Percentiles rank a stretch among this genome's conserved stretches.
phyloP scores from a whole-genome alignment of 2,888 invertebrate genomes.

The Ophioninae sp. region DNA sequence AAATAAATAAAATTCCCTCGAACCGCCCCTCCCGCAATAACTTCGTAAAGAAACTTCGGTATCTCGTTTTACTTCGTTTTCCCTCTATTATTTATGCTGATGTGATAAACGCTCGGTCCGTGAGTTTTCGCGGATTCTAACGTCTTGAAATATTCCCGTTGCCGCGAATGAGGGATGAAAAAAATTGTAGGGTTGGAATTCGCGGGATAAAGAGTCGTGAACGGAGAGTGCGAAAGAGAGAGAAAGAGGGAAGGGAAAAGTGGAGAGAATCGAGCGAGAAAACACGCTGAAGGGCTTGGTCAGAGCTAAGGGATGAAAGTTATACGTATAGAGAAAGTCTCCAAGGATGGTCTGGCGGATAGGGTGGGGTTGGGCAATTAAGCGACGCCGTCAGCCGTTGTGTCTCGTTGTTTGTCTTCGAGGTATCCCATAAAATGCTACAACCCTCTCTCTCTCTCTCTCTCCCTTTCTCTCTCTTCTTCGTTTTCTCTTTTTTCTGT shows the following conservation, averaged over 20 bases:
- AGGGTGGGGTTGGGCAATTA: slow-evolving; percentile 73
- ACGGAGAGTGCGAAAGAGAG: slow-evolving; percentile 52
- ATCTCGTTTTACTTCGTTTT: slow-evolving; percentile 60
- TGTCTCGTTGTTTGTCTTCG: slow-evolving; percentile 78
- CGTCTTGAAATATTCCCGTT: slow-evolving; percentile 73
- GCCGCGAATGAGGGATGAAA: slow-evolving; percentile 52
- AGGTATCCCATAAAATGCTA: slow-evolving; percentile 75
- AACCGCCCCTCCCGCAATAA: slow-evolving; percentile 44
- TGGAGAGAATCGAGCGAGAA: slow-evolving; percentile 16
- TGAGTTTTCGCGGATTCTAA: slow-evolving; percentile 65
- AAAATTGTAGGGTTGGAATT: slow-evolving; percentile 60
- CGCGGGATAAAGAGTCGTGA: slow-evolving; percentile 60
- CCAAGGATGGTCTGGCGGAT: slow-evolving; percentile 58
- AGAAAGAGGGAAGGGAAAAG: slow-evolving; percentile 54
- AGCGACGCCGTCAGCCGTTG: slow-evolving; percentile 77
- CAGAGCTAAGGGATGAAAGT: slow-evolving; percentile 56
- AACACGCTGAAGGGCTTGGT: slow-evolving; percentile 40
- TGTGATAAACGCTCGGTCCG: slow-evolving; percentile 70
- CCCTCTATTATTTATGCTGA: slow-evolving; percentile 71
- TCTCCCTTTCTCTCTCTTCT: slow-evolving; percentile 67
- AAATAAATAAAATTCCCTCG: slow-evolving; percentile 26
- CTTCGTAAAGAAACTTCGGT: slow-evolving; percentile 62
- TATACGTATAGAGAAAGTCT: slow-evolving; percentile 39
- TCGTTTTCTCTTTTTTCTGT: slow-evolving; percentile 43
- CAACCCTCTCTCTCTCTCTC: slow-evolving; percentile 57